Evolutionary conservation across 2,888 invertebrate genomes (phyloP).

Genomic region (Glyphotaelius pellucidus): DNA sequence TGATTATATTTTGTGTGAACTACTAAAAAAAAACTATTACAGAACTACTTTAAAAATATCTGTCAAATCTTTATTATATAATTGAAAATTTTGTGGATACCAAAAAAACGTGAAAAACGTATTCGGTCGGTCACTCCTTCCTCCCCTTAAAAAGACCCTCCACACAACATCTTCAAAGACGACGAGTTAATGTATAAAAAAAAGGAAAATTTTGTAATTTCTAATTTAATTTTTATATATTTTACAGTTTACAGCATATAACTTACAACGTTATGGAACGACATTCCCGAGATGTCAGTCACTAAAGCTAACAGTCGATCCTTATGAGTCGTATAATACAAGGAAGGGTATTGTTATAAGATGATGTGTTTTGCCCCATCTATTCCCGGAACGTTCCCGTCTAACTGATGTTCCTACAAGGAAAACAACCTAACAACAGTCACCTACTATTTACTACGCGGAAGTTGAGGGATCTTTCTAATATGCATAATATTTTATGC

Average conservation of each 20-base stretch:
- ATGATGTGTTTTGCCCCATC: not conserved
- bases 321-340: constrained; percentile 28
- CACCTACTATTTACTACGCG: not conserved
- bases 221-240: not conserved
- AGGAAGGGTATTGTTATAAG: not conserved
- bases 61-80: too few relatives aligned
- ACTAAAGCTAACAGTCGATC: not conserved
- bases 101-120: too few relatives aligned
- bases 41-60: too few relatives aligned
- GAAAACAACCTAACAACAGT: not conserved
- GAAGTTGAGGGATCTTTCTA: not conserved
- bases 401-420: not conserved
- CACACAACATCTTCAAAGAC: too few relatives aligned
- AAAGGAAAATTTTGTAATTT: not conserved
- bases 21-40: too few relatives aligned
- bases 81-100: too few relatives aligned
- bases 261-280: not conserved
- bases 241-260: not conserved
- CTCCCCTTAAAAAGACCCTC: too few relatives aligned
- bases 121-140: too few relatives aligned
- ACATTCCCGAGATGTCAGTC: not conserved
- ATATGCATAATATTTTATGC: not conserved
- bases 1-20: too few relatives aligned
- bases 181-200: too few relatives aligned
- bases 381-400: not conserved